A percentile compares a stretch with the other conserved stretches of the same genome.
These are phyloP conservation scores for Capromys pilorides DNA, from an alignment of 2,797 vertebrate genomes.

Conservation along the genomic window DNA sequence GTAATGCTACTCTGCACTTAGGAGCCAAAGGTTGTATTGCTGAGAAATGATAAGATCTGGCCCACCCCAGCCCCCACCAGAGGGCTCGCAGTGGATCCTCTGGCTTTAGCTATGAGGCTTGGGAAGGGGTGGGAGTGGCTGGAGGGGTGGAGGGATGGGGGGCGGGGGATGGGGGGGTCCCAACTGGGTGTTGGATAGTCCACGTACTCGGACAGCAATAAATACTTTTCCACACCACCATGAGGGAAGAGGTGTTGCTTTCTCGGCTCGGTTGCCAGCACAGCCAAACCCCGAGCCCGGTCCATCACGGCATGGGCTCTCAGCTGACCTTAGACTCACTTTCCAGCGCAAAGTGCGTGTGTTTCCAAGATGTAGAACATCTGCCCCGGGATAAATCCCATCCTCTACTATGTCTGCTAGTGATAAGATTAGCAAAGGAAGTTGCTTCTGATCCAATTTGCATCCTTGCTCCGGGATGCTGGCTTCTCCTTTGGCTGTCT, in stretches of 20 bases:
- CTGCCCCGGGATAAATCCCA: background rate
- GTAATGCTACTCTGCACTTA: background rate
- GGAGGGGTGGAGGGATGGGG: too few relatives aligned
- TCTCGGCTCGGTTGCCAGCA: background rate
- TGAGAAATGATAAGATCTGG: background rate
- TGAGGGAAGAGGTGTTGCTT: background rate
- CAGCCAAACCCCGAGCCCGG: background rate
- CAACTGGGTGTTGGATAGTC: background rate
- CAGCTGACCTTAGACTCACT: background rate
- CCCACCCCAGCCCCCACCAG: background rate
- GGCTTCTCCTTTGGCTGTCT: background rate
- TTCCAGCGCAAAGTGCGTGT: background rate
- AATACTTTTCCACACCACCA: background rate
- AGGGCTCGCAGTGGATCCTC: background rate
- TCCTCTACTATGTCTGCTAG: background rate
- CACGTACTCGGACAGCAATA: background rate
- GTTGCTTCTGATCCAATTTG: background rate
- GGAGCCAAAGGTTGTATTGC: background rate
- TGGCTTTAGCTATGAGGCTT: background rate
- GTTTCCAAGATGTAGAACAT: slow-evolving; percentile 5
- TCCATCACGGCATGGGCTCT: background rate
- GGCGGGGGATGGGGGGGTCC: background rate
- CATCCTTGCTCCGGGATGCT: background rate
- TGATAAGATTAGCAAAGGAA: slow-evolving; percentile 13
- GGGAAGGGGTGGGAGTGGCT: background rate